Evolutionary conservation across 30 jellyfish, hydroid and myxozoan genomes (phyloP), one percentile per base, ranked within the genome.

Genomic region (Phacellophora camtschatica): DNA sequence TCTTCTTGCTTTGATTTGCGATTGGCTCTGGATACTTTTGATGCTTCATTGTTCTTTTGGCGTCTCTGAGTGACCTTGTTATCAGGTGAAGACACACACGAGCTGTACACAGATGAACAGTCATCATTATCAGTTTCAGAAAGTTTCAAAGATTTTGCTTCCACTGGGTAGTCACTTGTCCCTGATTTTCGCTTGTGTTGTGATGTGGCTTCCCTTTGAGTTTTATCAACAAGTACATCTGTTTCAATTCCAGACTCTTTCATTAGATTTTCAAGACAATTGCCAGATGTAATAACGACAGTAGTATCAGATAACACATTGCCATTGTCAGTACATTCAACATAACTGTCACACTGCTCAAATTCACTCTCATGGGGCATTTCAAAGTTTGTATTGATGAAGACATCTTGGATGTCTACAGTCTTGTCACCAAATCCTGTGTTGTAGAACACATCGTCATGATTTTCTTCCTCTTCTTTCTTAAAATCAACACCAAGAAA

Each of bases 1-100:
- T 41, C 71, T 13, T 49, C 58, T 4, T 89, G 97, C 34, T 77
- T 74, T 29, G 63, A 43, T 67, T 82, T 89, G 58, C 96, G 43
- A 59, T 66, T 73, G 18, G 95, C 92, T 63, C 97, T 62, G 30
- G 97, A 82, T 1, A 82, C 34, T 50, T 83, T 82, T 20, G 97
- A 89, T 13, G 97, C 97, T 18, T 62, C 86, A 82, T 89, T 89
- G 66, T 89, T 89, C 63, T 82, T 89, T 34, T 24, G 61, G 32
- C 97, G 59, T 10, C 97, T 62, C 28, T 30, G 29, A 2, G 71
- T 53, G 20, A 16, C 23, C 34, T 41, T 88, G 67, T 74, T 74
- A 25, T 63, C 96, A 4, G 87, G 83, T 7, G 88, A 67, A 7
- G 91, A 80, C 0, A 50, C 84, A 33, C 84, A 80, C 3, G 91